Percentiles rank a stretch among this genome's conserved stretches.
These are phyloP conservation scores for Pteronura brasiliensis DNA, from an alignment of 2,113 vertebrate species.

Conservation along the genomic window DNA sequence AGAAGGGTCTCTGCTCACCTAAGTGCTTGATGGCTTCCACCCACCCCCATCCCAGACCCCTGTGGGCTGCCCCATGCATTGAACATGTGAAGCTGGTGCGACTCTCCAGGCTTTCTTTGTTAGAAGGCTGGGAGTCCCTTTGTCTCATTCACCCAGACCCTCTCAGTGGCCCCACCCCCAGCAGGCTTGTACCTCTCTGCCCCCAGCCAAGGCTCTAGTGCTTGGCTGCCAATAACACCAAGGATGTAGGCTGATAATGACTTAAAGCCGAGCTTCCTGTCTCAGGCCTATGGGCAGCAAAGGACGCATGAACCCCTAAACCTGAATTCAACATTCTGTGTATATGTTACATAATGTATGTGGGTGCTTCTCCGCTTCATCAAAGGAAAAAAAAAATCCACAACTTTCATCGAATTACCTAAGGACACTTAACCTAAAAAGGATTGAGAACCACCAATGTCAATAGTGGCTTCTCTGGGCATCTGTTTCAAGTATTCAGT, in stretches of 20 bases:
- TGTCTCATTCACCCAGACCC: background rate
- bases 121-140: background rate
- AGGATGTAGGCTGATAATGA: background rate
- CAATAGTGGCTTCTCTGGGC: background rate
- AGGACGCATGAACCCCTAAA: background rate
- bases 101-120: background rate
- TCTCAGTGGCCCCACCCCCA: background rate
- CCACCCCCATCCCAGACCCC: too few species aligned
- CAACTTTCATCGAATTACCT: background rate
- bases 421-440: background rate
- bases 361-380: background rate
- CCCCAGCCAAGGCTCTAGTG: background rate
- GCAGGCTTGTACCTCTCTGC: background rate
- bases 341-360: too few species aligned
- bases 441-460: background rate
- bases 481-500: background rate
- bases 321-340: background rate
- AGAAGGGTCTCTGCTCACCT: background rate
- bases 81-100: background rate
- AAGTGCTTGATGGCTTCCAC: rapidly evolving
- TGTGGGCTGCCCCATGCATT: background rate
- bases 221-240: background rate
- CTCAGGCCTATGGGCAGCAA: background rate
- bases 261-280: background rate
- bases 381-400: background rate